Percentiles rank a stretch among this genome's conserved stretches.
These are phyloP conservation scores for Mesembrinibis cayennensis DNA, from an alignment of 2,113 vertebrate genomes.

Conservation along the genomic window DNA sequence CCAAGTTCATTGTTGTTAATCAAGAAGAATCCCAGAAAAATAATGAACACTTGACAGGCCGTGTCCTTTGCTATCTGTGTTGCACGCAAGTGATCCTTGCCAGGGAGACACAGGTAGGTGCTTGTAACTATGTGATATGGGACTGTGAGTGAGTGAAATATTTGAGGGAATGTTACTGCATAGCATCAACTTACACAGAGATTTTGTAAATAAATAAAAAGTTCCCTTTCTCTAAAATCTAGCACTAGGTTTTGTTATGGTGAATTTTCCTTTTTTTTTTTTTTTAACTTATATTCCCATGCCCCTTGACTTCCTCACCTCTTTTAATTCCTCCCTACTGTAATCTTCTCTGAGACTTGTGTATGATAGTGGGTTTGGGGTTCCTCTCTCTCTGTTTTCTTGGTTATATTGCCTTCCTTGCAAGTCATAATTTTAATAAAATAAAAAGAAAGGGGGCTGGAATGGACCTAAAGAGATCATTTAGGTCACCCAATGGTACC, in stretches of 20 bases:
- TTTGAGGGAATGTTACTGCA: not conserved
- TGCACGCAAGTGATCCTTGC: not conserved
- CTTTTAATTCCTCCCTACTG: not conserved
- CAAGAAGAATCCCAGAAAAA: not conserved
- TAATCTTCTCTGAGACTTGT: not conserved
- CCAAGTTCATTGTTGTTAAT: not conserved
- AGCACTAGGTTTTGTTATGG: not conserved
- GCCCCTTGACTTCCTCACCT: not conserved
- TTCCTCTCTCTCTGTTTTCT: not conserved
- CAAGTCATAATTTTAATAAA: not conserved
- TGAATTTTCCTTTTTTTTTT: not conserved
- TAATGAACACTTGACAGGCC: not conserved
- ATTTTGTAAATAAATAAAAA: not conserved
- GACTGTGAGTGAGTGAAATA: not conserved
- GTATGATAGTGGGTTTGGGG: not conserved
- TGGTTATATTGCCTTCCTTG: not conserved
- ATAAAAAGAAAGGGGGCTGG: not conserved
- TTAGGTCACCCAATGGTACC: not conserved
- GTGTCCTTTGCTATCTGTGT: not conserved
- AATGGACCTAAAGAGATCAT: not conserved
- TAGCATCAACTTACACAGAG: not conserved
- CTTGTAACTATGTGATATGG: not conserved
- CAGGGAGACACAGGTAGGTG: not conserved
- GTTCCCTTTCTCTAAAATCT: not conserved
- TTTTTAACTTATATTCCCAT: not conserved